A percentile compares a stretch with the other conserved stretches of the same genome.
These are phyloP conservation scores for Lymantria dispar DNA, from an alignment of 2,888 invertebrate genomes.

Conservation along the genomic window DNA sequence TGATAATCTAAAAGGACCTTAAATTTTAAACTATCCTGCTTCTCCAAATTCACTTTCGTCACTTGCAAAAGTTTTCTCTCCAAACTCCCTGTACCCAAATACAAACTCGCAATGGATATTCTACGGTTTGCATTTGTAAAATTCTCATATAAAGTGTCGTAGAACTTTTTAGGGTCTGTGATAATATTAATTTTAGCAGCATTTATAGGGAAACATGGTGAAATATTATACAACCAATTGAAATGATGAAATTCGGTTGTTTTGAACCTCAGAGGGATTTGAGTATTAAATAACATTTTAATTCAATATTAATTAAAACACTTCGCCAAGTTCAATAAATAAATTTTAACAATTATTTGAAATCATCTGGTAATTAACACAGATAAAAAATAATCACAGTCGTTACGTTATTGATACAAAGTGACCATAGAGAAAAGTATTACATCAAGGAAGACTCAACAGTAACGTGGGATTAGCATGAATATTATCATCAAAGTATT, in stretches of 20 bases:
- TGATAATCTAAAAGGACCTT: slow-evolving; percentile 94
- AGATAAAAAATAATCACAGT: too few relatives aligned
- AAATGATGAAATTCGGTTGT: slow-evolving; percentile 75
- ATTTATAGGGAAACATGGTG: slow-evolving; percentile 87
- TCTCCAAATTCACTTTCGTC: slow-evolving; percentile 83
- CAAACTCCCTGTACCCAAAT: slow-evolving; percentile 93
- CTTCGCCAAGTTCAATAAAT: not conserved
- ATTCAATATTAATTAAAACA: not conserved
- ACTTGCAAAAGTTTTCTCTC: slow-evolving; percentile 90
- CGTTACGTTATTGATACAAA: too few relatives aligned
- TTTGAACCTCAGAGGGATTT: slow-evolving; percentile 62
- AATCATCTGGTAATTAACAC: too few relatives aligned
- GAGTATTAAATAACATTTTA: slow-evolving; percentile 50
- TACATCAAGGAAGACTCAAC: too few relatives aligned
- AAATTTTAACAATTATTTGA: too few relatives aligned
- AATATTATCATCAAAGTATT: too few relatives aligned
- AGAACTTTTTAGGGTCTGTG: slow-evolving; percentile 89
- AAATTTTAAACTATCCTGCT: slow-evolving; percentile 83
- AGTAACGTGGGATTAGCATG: too few relatives aligned
- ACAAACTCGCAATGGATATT: slow-evolving; percentile 94
- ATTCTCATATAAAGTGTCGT: slow-evolving; percentile 86
- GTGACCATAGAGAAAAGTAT: too few relatives aligned
- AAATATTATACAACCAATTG: slow-evolving; percentile 83
- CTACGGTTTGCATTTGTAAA: slow-evolving; percentile 85
- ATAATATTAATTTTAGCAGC: slow-evolving; percentile 88